Percentiles rank a stretch among this genome's conserved stretches.
phyloP scores from a whole-genome alignment of 1,140 invertebrate species.

The Drosophila hydei region DNA sequence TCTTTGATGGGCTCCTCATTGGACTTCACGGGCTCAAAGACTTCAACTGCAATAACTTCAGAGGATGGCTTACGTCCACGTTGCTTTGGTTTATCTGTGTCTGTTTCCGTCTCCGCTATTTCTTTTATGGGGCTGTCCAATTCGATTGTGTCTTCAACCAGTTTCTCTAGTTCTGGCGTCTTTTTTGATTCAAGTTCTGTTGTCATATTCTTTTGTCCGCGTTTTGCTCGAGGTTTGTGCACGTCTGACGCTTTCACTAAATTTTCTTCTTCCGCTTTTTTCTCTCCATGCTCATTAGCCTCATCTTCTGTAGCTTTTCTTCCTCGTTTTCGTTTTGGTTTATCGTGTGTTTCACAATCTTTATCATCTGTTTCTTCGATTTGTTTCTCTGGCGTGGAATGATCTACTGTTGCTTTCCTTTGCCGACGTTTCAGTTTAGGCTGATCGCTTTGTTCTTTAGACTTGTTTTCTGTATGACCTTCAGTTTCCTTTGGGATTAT shows the following conservation, averaged over 20 bases:
- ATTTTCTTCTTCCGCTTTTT: background rate
- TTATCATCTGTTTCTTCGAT: background rate
- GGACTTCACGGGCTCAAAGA: background rate
- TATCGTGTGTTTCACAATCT: background rate
- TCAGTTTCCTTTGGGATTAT: background rate
- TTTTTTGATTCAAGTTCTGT: background rate
- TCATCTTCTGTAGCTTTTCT: slow-evolving; percentile 4
- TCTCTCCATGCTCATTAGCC: background rate
- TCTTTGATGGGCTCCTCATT: slow-evolving; percentile 11
- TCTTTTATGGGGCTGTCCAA: slow-evolving; percentile 8
- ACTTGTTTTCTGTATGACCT: background rate
- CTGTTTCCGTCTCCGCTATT: background rate
- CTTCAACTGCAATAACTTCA: background rate
- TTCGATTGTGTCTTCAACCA: background rate
- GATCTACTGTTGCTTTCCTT: background rate
- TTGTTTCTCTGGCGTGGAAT: background rate
- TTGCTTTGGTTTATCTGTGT: slow-evolving; percentile 24
- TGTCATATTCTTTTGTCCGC: slow-evolving; percentile 20
- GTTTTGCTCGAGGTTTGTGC: slow-evolving; percentile 6
- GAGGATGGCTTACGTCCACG: slow-evolving; percentile 31
- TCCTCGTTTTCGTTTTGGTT: background rate
- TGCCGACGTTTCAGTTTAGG: background rate
- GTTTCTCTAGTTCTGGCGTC: background rate
- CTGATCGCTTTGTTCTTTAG: background rate
- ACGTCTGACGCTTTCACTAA: background rate